Evolutionary conservation across 2,113 vertebrate species (phyloP).

Genomic region (Irena cyanogastra): DNA sequence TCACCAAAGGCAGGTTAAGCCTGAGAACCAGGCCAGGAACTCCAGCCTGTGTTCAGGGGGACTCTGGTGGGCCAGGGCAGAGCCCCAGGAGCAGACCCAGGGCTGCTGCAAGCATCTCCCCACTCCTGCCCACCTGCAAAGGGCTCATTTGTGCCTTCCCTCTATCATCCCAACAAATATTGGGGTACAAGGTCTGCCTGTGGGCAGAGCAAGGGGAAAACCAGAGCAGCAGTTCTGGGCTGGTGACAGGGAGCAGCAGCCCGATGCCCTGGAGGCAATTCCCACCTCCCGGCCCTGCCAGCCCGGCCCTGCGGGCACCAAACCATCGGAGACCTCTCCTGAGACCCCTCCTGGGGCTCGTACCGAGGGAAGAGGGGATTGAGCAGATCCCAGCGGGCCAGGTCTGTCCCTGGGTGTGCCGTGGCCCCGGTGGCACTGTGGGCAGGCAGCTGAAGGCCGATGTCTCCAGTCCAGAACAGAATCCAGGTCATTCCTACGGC

Average conservation of each 20-base stretch:
- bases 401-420: background rate
- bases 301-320: background rate
- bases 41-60: background rate
- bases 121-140: background rate
- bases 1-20: too few species aligned
- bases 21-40: background rate
- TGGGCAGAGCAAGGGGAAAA: background rate
- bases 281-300: background rate
- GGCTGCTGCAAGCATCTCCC: background rate
- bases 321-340: background rate
- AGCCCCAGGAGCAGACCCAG: background rate
- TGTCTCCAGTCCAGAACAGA: background rate
- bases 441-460: background rate
- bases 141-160: rapidly evolving
- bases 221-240: background rate
- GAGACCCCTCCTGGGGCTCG: background rate
- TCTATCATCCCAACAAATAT: rapidly evolving
- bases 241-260: rapidly evolving
- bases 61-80: background rate
- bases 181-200: rapidly evolving
- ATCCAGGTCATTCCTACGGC: background rate
- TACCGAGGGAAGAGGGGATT: background rate
- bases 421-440: background rate
- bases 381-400: background rate
- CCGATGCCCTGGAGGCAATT: background rate